Conservation (phyloP, 2,888 invertebrate genomes). For the Schizotus pectinicornis region DNA sequence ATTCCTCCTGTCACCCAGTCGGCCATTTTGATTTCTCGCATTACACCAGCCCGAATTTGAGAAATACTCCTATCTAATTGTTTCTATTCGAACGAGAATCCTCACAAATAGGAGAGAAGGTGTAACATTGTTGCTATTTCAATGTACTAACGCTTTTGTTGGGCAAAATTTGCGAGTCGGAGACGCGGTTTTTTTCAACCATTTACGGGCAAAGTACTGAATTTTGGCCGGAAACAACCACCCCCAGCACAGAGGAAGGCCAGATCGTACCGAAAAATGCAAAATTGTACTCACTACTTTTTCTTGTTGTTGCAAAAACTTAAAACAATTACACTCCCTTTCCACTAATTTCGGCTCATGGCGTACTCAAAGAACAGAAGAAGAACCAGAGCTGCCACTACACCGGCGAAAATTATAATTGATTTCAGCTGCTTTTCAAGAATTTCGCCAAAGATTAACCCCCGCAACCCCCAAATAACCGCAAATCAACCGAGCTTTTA, state of each 20-base stretch:
- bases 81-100: not conserved
- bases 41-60: conserved; percentile 27
- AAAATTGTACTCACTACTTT: conserved; percentile 14
- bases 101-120: not conserved
- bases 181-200: conserved; percentile 14
- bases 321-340: conserved; percentile 56
- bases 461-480: too few relatives aligned
- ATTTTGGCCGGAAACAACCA: conserved; percentile 1
- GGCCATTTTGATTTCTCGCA: conserved; percentile 55
- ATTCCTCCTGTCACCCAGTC: conserved; percentile 52
- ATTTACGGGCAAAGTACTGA: conserved; percentile 1
- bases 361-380: conserved; percentile 45
- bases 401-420: not conserved
- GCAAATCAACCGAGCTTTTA: too few relatives aligned
- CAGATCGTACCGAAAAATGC: not conserved
- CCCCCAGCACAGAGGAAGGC: not conserved
- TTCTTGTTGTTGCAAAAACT: conserved; percentile 39
- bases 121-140: conserved; percentile 11
- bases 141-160: conserved; percentile 1
- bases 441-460: too few relatives aligned
- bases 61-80: not conserved
- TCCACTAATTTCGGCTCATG: conserved; percentile 56
- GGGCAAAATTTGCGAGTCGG: not conserved
- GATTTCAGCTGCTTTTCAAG: conserved; percentile 5
- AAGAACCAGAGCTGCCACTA: conserved; percentile 21